Conservation (phyloP, 1,140 invertebrate species). For the Halictus rubicundus region DNA sequence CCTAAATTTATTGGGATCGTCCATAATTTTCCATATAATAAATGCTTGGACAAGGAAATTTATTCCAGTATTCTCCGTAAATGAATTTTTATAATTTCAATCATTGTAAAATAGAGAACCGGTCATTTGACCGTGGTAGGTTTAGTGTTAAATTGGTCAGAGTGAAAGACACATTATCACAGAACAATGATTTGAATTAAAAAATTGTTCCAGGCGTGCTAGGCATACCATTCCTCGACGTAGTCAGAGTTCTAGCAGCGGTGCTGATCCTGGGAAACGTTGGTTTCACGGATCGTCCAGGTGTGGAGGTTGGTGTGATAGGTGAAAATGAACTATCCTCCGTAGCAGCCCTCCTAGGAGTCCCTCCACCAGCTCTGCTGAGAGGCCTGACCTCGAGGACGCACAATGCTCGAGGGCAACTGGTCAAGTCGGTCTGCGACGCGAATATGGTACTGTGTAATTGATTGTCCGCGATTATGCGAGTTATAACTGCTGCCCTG, state of each 20-base stretch:
- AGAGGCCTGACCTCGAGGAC: constrained; percentile 92
- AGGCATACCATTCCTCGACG: constrained; percentile 96
- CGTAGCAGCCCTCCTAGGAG: constrained; percentile 91
- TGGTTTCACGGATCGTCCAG: constrained; percentile 89
- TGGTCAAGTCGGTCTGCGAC: constrained; percentile 91
- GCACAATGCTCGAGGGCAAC: constrained; percentile 90
- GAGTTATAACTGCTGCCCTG: background rate
- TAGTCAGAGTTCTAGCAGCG: constrained; percentile 93
- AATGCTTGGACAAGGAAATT: too few species aligned
- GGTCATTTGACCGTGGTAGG: too few species aligned
- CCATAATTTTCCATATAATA: too few species aligned
- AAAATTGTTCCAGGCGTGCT: constrained; percentile 83
- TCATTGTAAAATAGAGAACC: too few species aligned
- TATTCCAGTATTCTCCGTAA: too few species aligned
- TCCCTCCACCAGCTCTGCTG: constrained; percentile 88
- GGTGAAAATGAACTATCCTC: constrained; percentile 90
- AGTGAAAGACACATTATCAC: too few species aligned
- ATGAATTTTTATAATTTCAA: too few species aligned
- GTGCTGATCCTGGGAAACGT: constrained; percentile 95
- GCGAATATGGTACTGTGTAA: constrained; percentile 85
- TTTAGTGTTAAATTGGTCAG: too few species aligned
- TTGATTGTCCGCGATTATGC: constrained; percentile 1
- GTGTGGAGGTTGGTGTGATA: constrained; percentile 87
- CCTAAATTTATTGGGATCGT: too few species aligned
- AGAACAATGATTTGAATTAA: too few species aligned